Evolutionary conservation across 2,888 invertebrate species (phyloP).

Genomic region (Tipula vernalis): DNA sequence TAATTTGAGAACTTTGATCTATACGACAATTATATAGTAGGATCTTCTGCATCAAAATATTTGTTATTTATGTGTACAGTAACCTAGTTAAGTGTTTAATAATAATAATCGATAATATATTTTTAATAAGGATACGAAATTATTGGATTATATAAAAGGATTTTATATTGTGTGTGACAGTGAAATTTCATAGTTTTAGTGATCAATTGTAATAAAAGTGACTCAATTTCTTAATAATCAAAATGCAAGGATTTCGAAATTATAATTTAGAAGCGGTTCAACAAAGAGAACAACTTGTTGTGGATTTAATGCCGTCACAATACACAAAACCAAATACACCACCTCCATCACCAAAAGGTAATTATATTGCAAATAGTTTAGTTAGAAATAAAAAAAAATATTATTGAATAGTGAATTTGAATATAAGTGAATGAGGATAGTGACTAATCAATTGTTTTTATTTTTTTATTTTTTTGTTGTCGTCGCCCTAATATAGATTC

Average conservation of each 20-base stretch:
- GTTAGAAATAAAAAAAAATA: too few relatives aligned
- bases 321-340: slow-evolving; percentile 39
- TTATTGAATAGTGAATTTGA: slow-evolving; percentile 22
- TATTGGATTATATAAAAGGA: background rate
- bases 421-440: background rate
- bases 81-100: background rate
- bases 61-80: background rate
- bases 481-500: slow-evolving; percentile 32
- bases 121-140: background rate
- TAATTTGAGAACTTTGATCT: slow-evolving; percentile 6
- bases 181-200: background rate
- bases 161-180: background rate
- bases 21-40: background rate
- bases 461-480: background rate
- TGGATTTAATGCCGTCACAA: slow-evolving; percentile 46
- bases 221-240: slow-evolving; percentile 14
- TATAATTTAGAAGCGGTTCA: slow-evolving; percentile 30
- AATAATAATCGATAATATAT: background rate
- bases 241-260: slow-evolving; percentile 37
- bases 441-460: background rate
- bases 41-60: background rate
- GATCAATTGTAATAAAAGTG: slow-evolving; percentile 11
- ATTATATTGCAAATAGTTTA: background rate
- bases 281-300: slow-evolving; percentile 38
- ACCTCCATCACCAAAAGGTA: slow-evolving; percentile 41